Percentiles rank a stretch among this genome's conserved stretches.
Evolutionary conservation across 2,888 invertebrate species (phyloP).

Genomic region (Nephrotoma flavescens): DNA sequence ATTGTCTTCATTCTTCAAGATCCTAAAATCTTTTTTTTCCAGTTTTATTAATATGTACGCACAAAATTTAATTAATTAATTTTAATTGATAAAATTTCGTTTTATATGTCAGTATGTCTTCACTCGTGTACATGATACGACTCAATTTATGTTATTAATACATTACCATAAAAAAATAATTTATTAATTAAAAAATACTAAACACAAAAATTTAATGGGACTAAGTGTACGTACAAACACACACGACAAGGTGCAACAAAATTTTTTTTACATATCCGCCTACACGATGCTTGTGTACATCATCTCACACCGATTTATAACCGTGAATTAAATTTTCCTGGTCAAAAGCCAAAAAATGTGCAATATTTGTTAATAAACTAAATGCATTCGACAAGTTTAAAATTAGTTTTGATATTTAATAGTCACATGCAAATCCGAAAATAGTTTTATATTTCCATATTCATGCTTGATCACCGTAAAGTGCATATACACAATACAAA

Average conservation of each 20-base stretch:
- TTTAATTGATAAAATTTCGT: not conserved
- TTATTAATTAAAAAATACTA: not conserved
- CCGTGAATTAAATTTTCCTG: not conserved
- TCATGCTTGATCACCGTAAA: not conserved
- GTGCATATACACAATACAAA: not conserved
- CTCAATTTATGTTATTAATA: not conserved
- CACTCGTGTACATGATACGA: not conserved
- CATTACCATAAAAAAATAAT: not conserved
- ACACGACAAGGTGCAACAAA: not conserved
- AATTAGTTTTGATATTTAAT: not conserved
- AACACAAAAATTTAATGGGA: not conserved
- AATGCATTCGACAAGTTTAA: not conserved
- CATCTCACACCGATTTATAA: not conserved
- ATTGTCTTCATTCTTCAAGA: not conserved
- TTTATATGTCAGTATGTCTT: not conserved
- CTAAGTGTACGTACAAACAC: not conserved
- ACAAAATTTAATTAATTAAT: not conserved
- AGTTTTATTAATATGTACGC: not conserved
- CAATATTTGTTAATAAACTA: not conserved
- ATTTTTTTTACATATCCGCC: not conserved
- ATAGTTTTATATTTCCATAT: not conserved
- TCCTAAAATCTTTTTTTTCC: not conserved
- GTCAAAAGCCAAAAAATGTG: not conserved
- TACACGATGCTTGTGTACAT: not conserved
- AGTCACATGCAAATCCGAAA: not conserved